Evolutionary conservation across 2,888 invertebrate genomes (phyloP).

Genomic region (Cerastoderma edule): DNA sequence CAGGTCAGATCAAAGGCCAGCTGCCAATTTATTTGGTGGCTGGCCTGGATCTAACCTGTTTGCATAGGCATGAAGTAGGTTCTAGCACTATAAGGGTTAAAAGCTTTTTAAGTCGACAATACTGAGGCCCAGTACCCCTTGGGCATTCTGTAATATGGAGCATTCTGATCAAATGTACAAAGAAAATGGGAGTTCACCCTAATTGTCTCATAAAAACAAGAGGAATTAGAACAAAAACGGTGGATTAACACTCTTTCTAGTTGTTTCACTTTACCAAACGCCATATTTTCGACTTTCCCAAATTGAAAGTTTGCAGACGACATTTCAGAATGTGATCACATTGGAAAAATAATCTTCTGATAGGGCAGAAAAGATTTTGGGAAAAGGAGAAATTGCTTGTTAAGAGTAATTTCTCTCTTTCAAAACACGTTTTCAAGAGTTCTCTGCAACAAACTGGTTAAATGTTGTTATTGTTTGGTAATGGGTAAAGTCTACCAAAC

Average conservation of each 20-base stretch:
- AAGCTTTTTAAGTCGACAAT: neutral
- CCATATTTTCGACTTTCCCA: neutral
- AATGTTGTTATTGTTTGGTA: no score
- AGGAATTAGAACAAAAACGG: neutral
- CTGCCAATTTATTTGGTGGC: no score
- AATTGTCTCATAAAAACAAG: constrained; percentile 11
- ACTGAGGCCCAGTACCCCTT: neutral
- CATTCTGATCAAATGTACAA: neutral
- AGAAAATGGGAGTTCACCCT: constrained; percentile 9
- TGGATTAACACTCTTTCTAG: neutral
- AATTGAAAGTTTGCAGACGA: no score
- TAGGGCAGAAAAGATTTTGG: constrained; percentile 1
- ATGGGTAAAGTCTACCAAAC: no score
- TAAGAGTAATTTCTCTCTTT: neutral
- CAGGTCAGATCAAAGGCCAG: no score
- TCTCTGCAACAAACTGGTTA: no score
- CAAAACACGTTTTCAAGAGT: neutral
- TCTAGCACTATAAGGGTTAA: no score
- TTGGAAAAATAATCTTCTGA: no score
- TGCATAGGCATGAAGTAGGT: no score
- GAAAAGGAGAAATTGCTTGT: neutral
- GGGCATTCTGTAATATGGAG: neutral
- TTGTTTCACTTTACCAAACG: neutral
- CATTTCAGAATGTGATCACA: no score
- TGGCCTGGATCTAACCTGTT: no score